phyloP scores from a whole-genome alignment of 2,888 invertebrate species.

The Microctonus brassicae region DNA sequence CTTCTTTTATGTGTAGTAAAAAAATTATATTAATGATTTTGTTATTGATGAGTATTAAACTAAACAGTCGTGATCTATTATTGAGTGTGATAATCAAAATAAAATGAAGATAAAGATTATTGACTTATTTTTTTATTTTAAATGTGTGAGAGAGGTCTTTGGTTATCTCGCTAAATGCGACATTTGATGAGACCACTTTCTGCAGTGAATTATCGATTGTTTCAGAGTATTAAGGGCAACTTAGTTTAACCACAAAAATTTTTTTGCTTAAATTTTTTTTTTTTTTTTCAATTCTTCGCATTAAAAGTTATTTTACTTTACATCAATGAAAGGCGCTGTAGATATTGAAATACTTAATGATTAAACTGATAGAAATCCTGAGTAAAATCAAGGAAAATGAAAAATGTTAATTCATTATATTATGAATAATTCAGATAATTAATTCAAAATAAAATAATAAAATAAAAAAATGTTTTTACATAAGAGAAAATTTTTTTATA shows the following conservation, averaged over 20 bases:
- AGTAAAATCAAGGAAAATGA: background rate
- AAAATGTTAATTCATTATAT: background rate
- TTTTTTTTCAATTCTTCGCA: background rate
- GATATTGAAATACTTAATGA: slow-evolving; percentile 12
- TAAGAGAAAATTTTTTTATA: no score
- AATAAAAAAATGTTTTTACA: no score
- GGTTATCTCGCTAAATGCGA: slow-evolving; percentile 58
- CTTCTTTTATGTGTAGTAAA: background rate
- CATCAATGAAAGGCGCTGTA: background rate
- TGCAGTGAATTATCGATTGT: background rate
- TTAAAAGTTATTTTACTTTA: background rate
- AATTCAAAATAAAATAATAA: no score
- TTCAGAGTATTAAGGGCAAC: background rate
- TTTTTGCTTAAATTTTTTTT: background rate
- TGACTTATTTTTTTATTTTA: slow-evolving; percentile 14
- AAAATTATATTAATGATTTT: slow-evolving; percentile 6
- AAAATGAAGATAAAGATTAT: slow-evolving; percentile 23
- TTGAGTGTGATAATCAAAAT: background rate
- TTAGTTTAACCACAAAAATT: background rate
- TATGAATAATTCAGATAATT: no score
- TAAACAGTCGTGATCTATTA: background rate
- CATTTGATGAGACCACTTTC: background rate
- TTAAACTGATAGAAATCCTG: background rate
- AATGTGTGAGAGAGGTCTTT: slow-evolving; percentile 59
- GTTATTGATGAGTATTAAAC: background rate